Evolutionary conservation across 1,140 invertebrate genomes (phyloP), one percentile per base, ranked within the genome.

Genomic region (Drosophila suzukii): DNA sequence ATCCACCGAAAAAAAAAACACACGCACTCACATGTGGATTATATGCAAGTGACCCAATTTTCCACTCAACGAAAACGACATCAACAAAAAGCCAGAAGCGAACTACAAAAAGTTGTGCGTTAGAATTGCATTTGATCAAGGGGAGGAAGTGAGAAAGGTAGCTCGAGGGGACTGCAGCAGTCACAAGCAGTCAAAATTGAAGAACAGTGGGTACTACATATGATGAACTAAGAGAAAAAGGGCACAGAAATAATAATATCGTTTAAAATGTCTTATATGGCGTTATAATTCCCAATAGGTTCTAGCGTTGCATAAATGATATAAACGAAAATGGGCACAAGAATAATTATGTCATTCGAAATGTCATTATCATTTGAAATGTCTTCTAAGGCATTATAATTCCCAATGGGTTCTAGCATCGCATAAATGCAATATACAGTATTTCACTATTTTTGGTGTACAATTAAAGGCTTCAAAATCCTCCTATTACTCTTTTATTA

Each of bases 11-110:
- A 30, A n/a, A n/a, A 49, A 34, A 17, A 50, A 59, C 58, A 77
- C 54, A 71, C 46, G 46, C 49, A 60, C 50, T 71, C 57, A 12
- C 34, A 65, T 56, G 61, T 30, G 54, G 75, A 83, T 75, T 68
- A 73, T 80, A 88, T 88, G 83, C 83, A 88, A 88, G 66, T 89
- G 83, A 88, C 83, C 83, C 60, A 81, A 65, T 86, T 86, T 78
- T 55, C 44, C 53, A 53, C 58, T 71, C 65, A 70, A 49, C 60
- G 41, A 86, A 71, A 62, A 34, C 44, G 53, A 57, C 51, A 56
- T 27, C 54, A 59, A 62, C 12, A 27, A 38, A 30, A 49, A 71
- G 56, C 41, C 50, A 51, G 53, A 79, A 81, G 79, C 54, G 32
- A 60, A 44, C 55, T 82, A 74, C 34, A 36, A 56, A 59, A 62